A percentile compares a stretch with the other conserved stretches of the same genome.
These are phyloP conservation scores for Malurus cyaneus DNA, from an alignment of 2,113 vertebrate genomes.

Conservation along the genomic window DNA sequence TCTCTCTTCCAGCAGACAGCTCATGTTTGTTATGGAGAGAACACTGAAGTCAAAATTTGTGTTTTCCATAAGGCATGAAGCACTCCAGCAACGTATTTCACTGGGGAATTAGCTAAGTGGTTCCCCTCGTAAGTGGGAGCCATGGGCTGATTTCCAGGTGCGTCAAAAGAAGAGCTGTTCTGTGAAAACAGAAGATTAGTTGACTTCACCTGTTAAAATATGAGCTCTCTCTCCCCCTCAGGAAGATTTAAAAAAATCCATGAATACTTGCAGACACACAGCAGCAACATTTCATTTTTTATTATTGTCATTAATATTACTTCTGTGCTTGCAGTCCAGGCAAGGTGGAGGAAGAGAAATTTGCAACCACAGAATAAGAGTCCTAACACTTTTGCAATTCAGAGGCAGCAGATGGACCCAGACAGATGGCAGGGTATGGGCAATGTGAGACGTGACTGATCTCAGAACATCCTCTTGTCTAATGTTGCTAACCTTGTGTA, in stretches of 20 bases:
- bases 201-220: not conserved
- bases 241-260: not conserved
- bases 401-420: not conserved
- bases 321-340: not conserved
- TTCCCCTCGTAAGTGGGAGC: not conserved
- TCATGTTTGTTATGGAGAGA: not conserved
- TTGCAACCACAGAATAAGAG: not conserved
- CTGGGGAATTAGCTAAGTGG: not conserved
- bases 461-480: not conserved
- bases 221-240: not conserved
- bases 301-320: constrained; percentile 13
- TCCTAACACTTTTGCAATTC: not conserved
- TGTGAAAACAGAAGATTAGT: not conserved
- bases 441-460: not conserved
- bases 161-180: not conserved
- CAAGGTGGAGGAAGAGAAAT: not conserved
- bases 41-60: not conserved
- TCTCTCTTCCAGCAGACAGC: not conserved
- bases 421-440: not conserved
- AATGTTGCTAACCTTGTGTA: not conserved
- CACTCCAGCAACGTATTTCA: not conserved
- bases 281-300: constrained; percentile 32
- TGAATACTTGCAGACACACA: not conserved
- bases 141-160: not conserved
- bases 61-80: not conserved